Percentiles rank a stretch among this genome's conserved stretches.
These are phyloP conservation scores for Carlito syrichta DNA, from an alignment of 2,113 vertebrate species.

Conservation along the genomic window DNA sequence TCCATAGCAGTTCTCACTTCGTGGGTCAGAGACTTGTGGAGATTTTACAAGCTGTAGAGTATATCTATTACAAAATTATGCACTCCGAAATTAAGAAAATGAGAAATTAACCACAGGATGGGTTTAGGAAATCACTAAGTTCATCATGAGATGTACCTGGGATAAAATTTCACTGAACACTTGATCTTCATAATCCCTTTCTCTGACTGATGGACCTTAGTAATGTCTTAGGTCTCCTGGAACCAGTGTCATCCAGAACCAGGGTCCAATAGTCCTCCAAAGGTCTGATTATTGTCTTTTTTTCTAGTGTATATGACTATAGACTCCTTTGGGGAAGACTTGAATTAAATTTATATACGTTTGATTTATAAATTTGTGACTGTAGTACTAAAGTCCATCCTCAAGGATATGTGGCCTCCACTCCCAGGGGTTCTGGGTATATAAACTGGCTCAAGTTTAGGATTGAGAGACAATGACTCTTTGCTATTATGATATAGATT, in stretches of 20 bases:
- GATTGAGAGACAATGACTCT: not conserved
- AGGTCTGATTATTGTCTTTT: not conserved
- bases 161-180: not conserved
- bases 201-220: not conserved
- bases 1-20: not conserved
- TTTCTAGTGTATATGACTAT: not conserved
- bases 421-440: not conserved
- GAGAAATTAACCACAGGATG: no score
- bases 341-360: no score
- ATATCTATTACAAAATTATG: no score
- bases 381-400: not conserved
- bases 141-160: not conserved
- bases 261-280: not conserved
- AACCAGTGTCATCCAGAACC: not conserved
- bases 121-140: not conserved
- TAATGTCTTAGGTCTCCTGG: not conserved
- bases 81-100: no score
- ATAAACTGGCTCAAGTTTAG: not conserved
- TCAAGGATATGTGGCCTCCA: not conserved
- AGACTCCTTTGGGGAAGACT: not conserved
- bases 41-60: no score
- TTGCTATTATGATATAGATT: no score
- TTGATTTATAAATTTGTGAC: not conserved
- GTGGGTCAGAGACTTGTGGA: no score
- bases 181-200: not conserved